Base-by-base conservation (phyloP, 1,140 invertebrate species). In the Pogonomyrmex californicus region DNA sequence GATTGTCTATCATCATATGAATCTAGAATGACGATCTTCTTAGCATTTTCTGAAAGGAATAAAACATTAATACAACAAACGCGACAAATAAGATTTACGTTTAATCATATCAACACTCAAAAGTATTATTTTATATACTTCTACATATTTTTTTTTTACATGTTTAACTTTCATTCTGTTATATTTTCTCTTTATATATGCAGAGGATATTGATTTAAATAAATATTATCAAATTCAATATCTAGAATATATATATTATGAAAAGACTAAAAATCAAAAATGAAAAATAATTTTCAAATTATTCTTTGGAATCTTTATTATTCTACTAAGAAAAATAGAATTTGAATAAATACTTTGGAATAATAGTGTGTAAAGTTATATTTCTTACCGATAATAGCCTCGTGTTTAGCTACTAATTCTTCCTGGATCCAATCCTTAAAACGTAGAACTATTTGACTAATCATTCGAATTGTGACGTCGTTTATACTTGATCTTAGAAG, bases 1-100 rank as follows among this genome's bases (percentile, higher is more conserved):
- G 94, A 95, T 54, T 82, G 87, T 62, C 91, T 89, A 14, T 92
- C 85, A 75, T 95, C 85, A 5, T 87, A 85, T 0, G 93, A 91
- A 71, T 93, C 93, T 41, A 90, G 70, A 49, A 95, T 93, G 70
- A 94, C 79, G 68, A 95, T 94, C 9, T 56, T 90, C 82, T 93
- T 93, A 6, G 93, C 92, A 87, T 95, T 95, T 83, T 94, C 95
- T 95, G 88, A 75, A 94, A 94, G 71, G 36, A 44, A 63, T 65
- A 44, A 63, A 65, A 12, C 17, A 3, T 33, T 44, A 65, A 44
- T 38, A 56, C 2, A 17, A 9, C 33, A 9, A 38, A 38, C 23
- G 5, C 14, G 33, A 58, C 7, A 7, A 33, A 30, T 66, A 56
- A 4, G 70, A 76, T 9, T 36, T 78, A 36, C 12, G 33, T 17